Conservation (phyloP, 2,888 invertebrate genomes). For the Thymelicus acteon region DNA sequence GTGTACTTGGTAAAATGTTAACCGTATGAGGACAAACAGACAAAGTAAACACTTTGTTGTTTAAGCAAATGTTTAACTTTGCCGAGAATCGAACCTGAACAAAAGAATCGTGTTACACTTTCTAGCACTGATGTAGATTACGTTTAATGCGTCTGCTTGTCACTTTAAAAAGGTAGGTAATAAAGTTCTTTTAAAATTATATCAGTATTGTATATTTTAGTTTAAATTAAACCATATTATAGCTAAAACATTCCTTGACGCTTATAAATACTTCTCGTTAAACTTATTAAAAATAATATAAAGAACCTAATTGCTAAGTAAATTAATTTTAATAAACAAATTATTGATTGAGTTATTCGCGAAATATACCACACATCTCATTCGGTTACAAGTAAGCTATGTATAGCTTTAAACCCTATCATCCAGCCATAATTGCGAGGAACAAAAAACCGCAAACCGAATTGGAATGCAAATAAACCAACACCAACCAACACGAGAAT, state of each 20-base stretch:
- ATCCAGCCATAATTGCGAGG: slow-evolving; percentile 29
- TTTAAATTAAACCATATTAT: too few species aligned
- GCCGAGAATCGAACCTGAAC: not conserved
- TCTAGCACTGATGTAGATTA: too few species aligned
- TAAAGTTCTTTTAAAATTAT: too few species aligned
- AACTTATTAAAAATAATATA: too few species aligned
- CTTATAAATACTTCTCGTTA: too few species aligned
- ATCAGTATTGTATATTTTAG: too few species aligned
- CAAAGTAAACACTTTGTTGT: slow-evolving; percentile 3
- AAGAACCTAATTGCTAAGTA: too few species aligned
- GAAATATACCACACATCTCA: slow-evolving; percentile 15
- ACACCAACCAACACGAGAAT: slow-evolving; percentile 18
- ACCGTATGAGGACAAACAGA: not conserved
- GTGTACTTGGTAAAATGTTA: not conserved
- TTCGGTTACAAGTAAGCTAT: slow-evolving; percentile 14
- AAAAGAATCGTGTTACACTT: not conserved
- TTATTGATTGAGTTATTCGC: not conserved
- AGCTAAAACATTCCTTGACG: too few species aligned
- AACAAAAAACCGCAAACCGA: slow-evolving; percentile 33
- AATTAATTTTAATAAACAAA: not conserved
- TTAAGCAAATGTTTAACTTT: slow-evolving; percentile 4
- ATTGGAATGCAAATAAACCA: slow-evolving; percentile 36
- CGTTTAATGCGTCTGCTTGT: too few species aligned
- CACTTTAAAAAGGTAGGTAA: too few species aligned
- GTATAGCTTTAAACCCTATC: slow-evolving; percentile 23